A percentile compares a stretch with the other conserved stretches of the same genome.
Evolutionary conservation across 2,113 vertebrate genomes (phyloP).

Genomic region (Entelurus aequoreus): DNA sequence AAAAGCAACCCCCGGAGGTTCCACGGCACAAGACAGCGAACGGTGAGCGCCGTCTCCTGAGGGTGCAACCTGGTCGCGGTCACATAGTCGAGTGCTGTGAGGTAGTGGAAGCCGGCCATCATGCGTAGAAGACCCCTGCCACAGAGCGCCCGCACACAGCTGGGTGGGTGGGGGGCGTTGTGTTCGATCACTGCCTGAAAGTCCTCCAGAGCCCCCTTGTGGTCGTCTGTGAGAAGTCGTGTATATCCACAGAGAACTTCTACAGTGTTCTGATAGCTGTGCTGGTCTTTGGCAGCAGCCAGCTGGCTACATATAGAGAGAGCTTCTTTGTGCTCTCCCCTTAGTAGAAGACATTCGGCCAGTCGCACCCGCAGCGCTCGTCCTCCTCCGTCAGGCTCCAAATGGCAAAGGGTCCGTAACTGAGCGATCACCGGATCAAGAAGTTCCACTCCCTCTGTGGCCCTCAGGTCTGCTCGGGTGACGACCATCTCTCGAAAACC

Average conservation of each 20-base stretch:
- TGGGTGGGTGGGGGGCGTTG: conserved; percentile 75
- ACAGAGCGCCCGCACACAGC: conserved; percentile 88
- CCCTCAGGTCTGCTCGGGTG: conserved; percentile 74
- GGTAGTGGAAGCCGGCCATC: conserved; percentile 74
- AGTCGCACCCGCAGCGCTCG: conserved; percentile 78
- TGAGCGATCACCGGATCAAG: conserved; percentile 73
- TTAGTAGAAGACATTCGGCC: conserved; percentile 84
- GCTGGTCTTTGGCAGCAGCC: conserved; percentile 58
- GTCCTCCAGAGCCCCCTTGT: conserved; percentile 75
- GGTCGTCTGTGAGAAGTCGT: conserved; percentile 72
- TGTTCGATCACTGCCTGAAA: conserved; percentile 88
- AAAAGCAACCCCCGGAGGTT: conserved; percentile 86
- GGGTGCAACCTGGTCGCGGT: conserved; percentile 81
- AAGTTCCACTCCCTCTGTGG: conserved; percentile 72
- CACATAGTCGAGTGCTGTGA: conserved; percentile 86
- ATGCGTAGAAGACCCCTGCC: conserved; percentile 86
- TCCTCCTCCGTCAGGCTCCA: conserved; percentile 67
- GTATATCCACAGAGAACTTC: conserved; percentile 85
- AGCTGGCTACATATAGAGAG: conserved; percentile 79
- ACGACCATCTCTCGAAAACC: conserved; percentile 77
- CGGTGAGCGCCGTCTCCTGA: conserved; percentile 78
- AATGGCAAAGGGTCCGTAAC: conserved; percentile 77
- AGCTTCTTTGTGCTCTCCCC: conserved; percentile 71
- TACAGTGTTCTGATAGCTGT: conserved; percentile 79
- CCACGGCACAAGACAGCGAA: conserved; percentile 89